Conservation (phyloP, 2,113 vertebrate genomes). For the Sorex araneus region DNA sequence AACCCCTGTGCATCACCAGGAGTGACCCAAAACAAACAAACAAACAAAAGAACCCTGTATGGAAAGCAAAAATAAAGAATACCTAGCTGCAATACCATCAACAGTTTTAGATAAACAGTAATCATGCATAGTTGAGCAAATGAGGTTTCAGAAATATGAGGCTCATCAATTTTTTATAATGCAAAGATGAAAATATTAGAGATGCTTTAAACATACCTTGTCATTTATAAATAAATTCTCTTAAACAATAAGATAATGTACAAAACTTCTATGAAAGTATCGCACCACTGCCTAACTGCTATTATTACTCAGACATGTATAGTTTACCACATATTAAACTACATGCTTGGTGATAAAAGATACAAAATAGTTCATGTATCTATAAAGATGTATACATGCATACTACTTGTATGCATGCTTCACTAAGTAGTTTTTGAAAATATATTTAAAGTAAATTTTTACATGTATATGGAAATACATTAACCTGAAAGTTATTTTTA, state of each 20-base stretch:
- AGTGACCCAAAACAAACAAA: too few species aligned
- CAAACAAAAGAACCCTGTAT: too few species aligned
- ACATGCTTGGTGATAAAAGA: conserved; percentile 18
- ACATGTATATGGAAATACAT: background rate
- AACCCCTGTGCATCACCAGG: too few species aligned
- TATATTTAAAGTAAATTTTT: background rate
- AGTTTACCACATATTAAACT: conserved; percentile 5
- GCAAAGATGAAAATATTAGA: conserved; percentile 28
- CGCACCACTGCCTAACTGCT: background rate
- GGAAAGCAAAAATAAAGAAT: background rate
- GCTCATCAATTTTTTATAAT: conserved; percentile 65
- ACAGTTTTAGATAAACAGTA: conserved; percentile 1
- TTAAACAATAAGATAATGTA: conserved; percentile 27
- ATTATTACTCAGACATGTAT: background rate
- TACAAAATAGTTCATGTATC: background rate
- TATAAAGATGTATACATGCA: too few species aligned
- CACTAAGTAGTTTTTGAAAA: too few species aligned
- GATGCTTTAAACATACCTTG: background rate
- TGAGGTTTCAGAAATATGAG: conserved; percentile 52
- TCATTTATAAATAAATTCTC: background rate
- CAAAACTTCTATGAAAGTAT: conserved; percentile 8
- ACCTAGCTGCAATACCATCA: background rate
- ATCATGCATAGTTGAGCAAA: conserved; percentile 51
- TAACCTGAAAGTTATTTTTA: background rate
- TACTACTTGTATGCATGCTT: too few species aligned